Conservation (phyloP, 2,888 invertebrate genomes). For the Cylindroiulus punctatus region DNA sequence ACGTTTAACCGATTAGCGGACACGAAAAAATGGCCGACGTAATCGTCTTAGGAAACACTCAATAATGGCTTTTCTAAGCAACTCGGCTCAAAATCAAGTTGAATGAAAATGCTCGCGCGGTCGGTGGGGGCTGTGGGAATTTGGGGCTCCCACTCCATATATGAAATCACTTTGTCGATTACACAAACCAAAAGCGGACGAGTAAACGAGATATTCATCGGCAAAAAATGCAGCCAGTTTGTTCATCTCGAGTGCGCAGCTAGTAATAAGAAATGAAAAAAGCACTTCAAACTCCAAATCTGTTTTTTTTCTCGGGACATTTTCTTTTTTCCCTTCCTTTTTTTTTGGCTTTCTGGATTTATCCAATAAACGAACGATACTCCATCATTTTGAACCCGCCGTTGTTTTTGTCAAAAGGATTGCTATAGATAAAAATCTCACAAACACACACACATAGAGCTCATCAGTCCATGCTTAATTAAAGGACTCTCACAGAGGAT, state of each 20-base stretch:
- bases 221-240: constrained; percentile 11
- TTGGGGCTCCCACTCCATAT: neutral
- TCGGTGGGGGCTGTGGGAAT: neutral
- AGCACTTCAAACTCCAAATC: constrained; percentile 35
- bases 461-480: constrained; percentile 47
- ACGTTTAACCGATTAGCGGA: constrained; percentile 38
- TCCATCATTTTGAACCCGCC: constrained; percentile 40
- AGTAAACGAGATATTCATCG: constrained; percentile 15
- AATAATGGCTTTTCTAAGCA: constrained; percentile 29
- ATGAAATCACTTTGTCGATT: constrained; percentile 47
- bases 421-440: constrained; percentile 46
- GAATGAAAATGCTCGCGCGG: neutral
- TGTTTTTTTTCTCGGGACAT: neutral
- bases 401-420: constrained; percentile 39
- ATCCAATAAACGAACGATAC: constrained; percentile 45
- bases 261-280: constrained; percentile 43
- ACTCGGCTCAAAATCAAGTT: constrained; percentile 26
- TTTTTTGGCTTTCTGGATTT: constrained; percentile 22
- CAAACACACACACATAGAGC: constrained; percentile 47
- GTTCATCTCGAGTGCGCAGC: constrained; percentile 25
- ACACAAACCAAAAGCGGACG: constrained; percentile 18
- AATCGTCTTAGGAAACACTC: constrained; percentile 40
- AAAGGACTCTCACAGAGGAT: constrained; percentile 42
- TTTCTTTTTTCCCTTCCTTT: neutral
- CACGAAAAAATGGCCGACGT: constrained; percentile 13